These are phyloP conservation scores for Frankliniella intonsa DNA, from an alignment of 2,888 invertebrate species.

Conservation along the genomic window DNA sequence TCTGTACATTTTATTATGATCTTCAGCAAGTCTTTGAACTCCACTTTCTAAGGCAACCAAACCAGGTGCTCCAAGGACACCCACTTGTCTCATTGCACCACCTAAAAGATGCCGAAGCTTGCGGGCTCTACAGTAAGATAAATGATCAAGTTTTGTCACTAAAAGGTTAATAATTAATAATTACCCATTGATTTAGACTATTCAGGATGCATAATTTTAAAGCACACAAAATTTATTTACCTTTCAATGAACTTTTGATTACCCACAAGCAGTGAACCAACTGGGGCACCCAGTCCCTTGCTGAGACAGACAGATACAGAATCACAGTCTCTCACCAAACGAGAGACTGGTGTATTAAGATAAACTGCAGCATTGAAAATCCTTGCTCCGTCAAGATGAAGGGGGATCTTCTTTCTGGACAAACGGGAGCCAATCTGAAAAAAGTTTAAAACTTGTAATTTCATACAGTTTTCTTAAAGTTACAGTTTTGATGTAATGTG, in stretches of 20 bases:
- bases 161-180: neutral
- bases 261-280: slow-evolving; percentile 81
- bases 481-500: neutral
- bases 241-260: slow-evolving; percentile 64
- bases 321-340: slow-evolving; percentile 68
- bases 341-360: slow-evolving; percentile 56
- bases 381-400: slow-evolving; percentile 94
- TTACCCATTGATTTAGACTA: neutral
- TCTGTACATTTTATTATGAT: slow-evolving; percentile 65
- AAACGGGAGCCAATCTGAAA: neutral
- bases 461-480: neutral
- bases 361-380: slow-evolving; percentile 83
- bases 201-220: neutral
- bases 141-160: neutral
- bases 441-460: neutral
- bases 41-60: slow-evolving; percentile 77
- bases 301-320: slow-evolving; percentile 85
- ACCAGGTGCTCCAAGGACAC: slow-evolving; percentile 86
- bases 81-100: slow-evolving; percentile 90
- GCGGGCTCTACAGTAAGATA: slow-evolving; percentile 58
- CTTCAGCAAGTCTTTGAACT: slow-evolving; percentile 63
- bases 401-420: slow-evolving; percentile 51
- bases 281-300: slow-evolving; percentile 85
- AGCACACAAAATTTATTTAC: slow-evolving; percentile 50
- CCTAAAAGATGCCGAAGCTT: slow-evolving; percentile 82